A percentile compares a stretch with the other conserved stretches of the same genome.
phyloP scores from a whole-genome alignment of 2,113 vertebrate species.

The Probosciger aterrimus region DNA sequence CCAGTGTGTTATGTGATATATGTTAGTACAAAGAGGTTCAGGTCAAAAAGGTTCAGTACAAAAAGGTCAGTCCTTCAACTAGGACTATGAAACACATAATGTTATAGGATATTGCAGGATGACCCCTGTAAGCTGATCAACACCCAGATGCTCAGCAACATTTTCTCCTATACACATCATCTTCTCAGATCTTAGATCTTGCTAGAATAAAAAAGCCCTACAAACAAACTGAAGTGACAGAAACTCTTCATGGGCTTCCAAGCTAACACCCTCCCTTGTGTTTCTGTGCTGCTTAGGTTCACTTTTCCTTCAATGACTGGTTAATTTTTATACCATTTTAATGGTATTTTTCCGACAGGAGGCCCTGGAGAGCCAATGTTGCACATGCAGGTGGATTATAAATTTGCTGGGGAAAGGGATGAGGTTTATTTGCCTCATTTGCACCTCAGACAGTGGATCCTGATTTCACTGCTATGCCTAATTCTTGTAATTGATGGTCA shows the following conservation, averaged over 20 bases:
- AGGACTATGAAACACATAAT: not conserved
- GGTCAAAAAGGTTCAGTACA: not conserved
- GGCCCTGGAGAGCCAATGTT: not conserved
- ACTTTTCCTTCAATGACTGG: not conserved
- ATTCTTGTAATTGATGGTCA: slow-evolving; percentile 32
- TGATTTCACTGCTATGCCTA: not conserved
- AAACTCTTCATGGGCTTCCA: not conserved
- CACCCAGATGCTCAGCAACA: not conserved
- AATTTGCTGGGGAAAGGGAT: not conserved
- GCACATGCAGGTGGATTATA: not conserved
- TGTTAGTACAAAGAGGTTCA: not conserved
- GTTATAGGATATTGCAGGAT: not conserved
- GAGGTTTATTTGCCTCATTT: slow-evolving; percentile 43
- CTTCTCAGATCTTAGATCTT: not conserved
- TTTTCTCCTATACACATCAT: not conserved
- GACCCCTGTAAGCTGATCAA: not conserved
- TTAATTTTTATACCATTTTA: not conserved
- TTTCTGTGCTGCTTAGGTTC: not conserved
- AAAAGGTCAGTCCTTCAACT: not conserved
- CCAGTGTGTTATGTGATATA: not conserved
- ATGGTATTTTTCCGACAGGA: not conserved
- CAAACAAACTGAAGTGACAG: not conserved
- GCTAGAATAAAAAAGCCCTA: not conserved
- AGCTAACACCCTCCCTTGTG: not conserved
- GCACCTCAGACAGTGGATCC: slow-evolving; percentile 41